These are phyloP conservation scores for Drosophila mojavensis DNA, from an alignment of 1,140 invertebrate species.

Conservation along the genomic window DNA sequence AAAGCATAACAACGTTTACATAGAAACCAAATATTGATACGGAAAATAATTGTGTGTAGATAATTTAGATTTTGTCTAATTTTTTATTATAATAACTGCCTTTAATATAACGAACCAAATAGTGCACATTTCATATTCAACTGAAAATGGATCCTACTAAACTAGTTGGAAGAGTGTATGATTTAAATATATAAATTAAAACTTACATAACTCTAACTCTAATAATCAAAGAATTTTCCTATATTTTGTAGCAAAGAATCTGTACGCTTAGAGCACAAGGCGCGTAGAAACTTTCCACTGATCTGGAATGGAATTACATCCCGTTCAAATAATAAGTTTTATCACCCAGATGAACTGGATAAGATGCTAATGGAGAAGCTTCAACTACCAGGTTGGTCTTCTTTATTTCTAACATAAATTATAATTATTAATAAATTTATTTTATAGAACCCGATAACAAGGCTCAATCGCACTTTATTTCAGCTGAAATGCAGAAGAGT, in stretches of 20 bases:
- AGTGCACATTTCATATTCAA: background rate
- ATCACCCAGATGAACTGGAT: conserved; percentile 71
- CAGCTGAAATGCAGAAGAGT: conserved; percentile 68
- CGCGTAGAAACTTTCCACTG: conserved; percentile 63
- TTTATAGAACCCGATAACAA: conserved; percentile 56
- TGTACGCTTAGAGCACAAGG: conserved; percentile 67
- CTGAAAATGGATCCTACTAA: conserved; percentile 60
- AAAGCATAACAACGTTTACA: too few relatives aligned
- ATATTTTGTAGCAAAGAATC: conserved; percentile 62
- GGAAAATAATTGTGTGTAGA: background rate
- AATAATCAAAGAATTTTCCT: background rate
- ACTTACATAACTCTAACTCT: background rate
- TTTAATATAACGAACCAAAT: too few relatives aligned
- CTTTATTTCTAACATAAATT: background rate
- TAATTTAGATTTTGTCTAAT: background rate
- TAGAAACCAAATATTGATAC: conserved; percentile 1
- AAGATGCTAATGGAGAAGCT: conserved; percentile 46
- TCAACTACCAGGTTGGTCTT: conserved; percentile 43
- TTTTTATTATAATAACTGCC: too few relatives aligned
- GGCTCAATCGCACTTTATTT: conserved; percentile 69
- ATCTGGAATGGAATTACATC: conserved; percentile 66
- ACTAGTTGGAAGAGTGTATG: conserved; percentile 69
- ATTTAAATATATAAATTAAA: background rate
- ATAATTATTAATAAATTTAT: background rate
- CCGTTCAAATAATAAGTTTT: conserved; percentile 58